A percentile compares a stretch with the other conserved stretches of the same genome.
Conservation (phyloP, 2,888 invertebrate genomes). For the Maniola hyperantus region DNA sequence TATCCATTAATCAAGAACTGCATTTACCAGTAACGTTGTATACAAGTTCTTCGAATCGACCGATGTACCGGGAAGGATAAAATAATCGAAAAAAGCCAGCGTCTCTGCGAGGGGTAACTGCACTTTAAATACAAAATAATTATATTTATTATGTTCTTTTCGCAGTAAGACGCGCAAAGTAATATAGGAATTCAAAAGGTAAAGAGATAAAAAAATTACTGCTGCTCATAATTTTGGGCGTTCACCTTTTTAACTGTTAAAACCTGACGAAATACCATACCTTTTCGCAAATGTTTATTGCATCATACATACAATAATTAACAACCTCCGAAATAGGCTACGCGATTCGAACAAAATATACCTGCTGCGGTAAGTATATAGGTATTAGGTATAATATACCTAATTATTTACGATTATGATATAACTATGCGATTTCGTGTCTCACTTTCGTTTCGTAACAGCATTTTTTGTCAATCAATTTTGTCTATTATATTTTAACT, state of each 20-base stretch:
- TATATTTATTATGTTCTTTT: not conserved
- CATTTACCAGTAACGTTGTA: constrained; percentile 1
- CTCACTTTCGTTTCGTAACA: too few species aligned
- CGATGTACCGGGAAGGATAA: constrained; percentile 7
- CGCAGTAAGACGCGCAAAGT: not conserved
- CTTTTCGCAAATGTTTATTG: not conserved
- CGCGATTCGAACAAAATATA: not conserved
- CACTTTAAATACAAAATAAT: not conserved
- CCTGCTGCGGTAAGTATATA: too few species aligned
- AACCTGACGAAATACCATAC: constrained; percentile 1
- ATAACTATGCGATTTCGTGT: too few species aligned
- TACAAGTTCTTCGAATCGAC: constrained; percentile 23
- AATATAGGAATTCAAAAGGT: not conserved
- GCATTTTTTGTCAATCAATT: too few species aligned
- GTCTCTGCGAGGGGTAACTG: not conserved
- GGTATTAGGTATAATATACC: not conserved
- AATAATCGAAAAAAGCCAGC: not conserved
- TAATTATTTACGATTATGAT: not conserved
- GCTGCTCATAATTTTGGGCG: not conserved
- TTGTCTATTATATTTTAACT: too few species aligned
- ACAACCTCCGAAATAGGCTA: not conserved
- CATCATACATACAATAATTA: constrained; percentile 1
- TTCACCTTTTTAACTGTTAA: not conserved
- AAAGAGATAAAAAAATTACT: constrained; percentile 2
- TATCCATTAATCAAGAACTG: constrained; percentile 11